Evolutionary conservation across 2,888 invertebrate genomes (phyloP).

Genomic region (Meloe dianella): DNA sequence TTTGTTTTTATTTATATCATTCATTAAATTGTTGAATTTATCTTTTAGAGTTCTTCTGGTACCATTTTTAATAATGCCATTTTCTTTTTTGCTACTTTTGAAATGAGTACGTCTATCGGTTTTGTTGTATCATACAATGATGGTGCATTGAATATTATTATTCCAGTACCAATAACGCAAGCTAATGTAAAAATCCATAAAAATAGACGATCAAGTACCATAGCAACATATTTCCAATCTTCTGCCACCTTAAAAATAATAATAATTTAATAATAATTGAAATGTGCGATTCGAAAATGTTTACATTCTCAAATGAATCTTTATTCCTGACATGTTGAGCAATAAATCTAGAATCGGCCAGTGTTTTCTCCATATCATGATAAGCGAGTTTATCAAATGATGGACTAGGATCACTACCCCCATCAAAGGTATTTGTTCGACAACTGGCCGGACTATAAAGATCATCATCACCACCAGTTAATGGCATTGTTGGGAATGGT

Average conservation of each 20-base stretch:
- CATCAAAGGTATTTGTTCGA: slow-evolving; percentile 61
- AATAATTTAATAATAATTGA: background rate
- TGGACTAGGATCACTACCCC: slow-evolving; percentile 72
- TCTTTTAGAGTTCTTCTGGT: slow-evolving; percentile 64
- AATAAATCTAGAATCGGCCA: slow-evolving; percentile 91
- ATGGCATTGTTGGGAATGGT: slow-evolving; percentile 71
- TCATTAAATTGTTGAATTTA: background rate
- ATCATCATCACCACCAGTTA: slow-evolving; percentile 82
- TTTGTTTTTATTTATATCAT: background rate
- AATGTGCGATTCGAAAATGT: slow-evolving; percentile 55
- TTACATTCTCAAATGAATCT: slow-evolving; percentile 92
- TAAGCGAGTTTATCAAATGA: slow-evolving; percentile 82
- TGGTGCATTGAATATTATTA: slow-evolving; percentile 89
- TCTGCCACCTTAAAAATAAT: slow-evolving; percentile 76
- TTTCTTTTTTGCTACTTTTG: slow-evolving; percentile 90
- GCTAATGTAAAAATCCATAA: slow-evolving; percentile 94
- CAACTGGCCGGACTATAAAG: slow-evolving; percentile 74
- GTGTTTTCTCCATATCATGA: slow-evolving; percentile 89
- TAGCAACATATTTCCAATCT: slow-evolving; percentile 97
- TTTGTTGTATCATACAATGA: slow-evolving; percentile 89
- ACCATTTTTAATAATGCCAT: slow-evolving; percentile 88
- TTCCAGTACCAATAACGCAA: slow-evolving; percentile 87
- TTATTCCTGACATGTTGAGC: slow-evolving; percentile 95
- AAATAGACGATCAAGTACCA: slow-evolving; percentile 96
- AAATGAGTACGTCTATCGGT: slow-evolving; percentile 88